Conservation (phyloP, 2,113 vertebrate species). For the Mormoops blainvillei region DNA sequence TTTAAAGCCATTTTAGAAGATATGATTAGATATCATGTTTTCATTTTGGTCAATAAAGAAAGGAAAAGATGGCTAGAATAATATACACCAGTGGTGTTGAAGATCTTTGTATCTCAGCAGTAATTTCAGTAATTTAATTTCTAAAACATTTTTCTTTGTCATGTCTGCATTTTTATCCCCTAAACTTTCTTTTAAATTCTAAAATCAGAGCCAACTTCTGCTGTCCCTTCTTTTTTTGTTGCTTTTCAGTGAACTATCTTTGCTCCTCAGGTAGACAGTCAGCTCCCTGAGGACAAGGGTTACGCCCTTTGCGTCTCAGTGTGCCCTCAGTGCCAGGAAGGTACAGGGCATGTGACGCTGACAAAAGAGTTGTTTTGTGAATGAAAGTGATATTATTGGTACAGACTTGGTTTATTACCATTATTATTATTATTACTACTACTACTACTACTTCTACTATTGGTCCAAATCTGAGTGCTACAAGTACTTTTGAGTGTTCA, state of each 20-base stretch:
- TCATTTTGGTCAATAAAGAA: neutral
- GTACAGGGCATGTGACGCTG: neutral
- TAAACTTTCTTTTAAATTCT: neutral
- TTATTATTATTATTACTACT: neutral
- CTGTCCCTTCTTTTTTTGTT: neutral
- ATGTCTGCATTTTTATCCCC: neutral
- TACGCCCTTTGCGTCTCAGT: neutral
- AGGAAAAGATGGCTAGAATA: neutral
- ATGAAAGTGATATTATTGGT: neutral
- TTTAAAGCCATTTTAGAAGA: neutral
- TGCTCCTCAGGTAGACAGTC: neutral
- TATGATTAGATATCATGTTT: neutral
- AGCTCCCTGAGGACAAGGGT: neutral
- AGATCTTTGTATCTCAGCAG: neutral
- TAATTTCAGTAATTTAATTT: conserved; percentile 6
- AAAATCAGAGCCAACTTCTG: neutral
- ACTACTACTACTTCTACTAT: too few species aligned
- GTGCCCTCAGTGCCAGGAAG: neutral
- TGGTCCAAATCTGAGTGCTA: neutral
- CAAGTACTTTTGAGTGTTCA: neutral
- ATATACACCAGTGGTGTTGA: neutral
- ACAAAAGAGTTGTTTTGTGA: neutral
- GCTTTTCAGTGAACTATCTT: neutral
- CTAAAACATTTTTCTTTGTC: neutral
- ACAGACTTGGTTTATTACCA: neutral